Evolutionary conservation across 2,888 invertebrate species (phyloP), one percentile per base, ranked within the genome.

Genomic region (Euzophera pinguis): DNA sequence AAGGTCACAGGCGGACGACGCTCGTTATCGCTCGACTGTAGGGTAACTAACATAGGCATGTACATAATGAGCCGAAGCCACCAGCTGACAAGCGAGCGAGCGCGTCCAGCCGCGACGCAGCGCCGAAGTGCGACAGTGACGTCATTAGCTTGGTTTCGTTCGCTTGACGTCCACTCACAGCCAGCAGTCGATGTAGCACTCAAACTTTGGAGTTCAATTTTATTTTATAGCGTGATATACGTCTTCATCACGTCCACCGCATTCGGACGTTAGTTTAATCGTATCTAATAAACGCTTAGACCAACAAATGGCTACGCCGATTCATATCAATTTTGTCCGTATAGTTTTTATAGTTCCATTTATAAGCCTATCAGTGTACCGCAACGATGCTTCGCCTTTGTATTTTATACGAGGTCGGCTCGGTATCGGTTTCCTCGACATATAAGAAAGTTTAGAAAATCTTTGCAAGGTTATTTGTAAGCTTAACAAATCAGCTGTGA

Each of bases 271-370:
- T 84, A 84, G 83, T 81, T 65, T 84, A 78, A 81, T 81, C 74
- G 79, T 84, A 84, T 84, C 78, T 81, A 77, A 81, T 84, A 81
- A 81, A 81, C 75, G 88, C 89, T 87, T 87, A 80, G 71, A 75
- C 64, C 79, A 87, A 84, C 86, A 82, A 22, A 85, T 82, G 86
- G 81, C 85, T 84, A 79, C 83, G 84, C 84, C 85, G 80, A 85
- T 87, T 89, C 89, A 89, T 89, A 89, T 90, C 89, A 89, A 87
- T 83, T 85, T 84, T 87, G 88, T 89, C 89, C 89, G 82, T 83
- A 84, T 88, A 87, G 85, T 85, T 84, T 75, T 87, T 82, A 86
- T 87, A 85, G 81, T 84, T 85, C 88, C 88, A 84, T 84, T 85
- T 82, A 75, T 87, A 88, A 79, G 84, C 86, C 86, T 88, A 77